Conservation (phyloP, 2,113 vertebrate genomes). For the Grammomys surdaster region DNA sequence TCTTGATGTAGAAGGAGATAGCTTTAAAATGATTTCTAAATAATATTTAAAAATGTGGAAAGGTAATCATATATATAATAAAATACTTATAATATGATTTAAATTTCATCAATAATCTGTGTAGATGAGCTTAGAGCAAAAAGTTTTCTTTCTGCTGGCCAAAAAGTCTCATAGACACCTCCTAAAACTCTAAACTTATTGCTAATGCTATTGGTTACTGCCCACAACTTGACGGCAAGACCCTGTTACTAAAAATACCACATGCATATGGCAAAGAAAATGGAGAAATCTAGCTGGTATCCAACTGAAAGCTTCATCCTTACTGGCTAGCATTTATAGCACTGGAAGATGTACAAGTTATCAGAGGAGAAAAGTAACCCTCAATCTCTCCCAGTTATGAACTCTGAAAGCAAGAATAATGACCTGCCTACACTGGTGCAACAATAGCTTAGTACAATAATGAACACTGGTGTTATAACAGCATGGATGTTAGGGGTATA, state of each 20-base stretch:
- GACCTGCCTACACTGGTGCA: not conserved
- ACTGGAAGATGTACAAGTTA: not conserved
- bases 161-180: not conserved
- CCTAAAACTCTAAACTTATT: not conserved
- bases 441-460: no score
- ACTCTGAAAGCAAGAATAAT: not conserved
- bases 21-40: not conserved
- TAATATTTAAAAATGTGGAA: not conserved
- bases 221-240: not conserved
- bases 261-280: not conserved
- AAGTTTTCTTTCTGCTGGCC: not conserved
- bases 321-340: not conserved
- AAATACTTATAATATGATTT: not conserved
- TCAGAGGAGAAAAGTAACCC: not conserved
- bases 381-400: not conserved
- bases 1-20: not conserved
- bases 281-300: not conserved
- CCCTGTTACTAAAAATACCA: not conserved
- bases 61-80: not conserved
- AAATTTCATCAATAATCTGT: not conserved
- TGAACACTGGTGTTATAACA: not conserved
- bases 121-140: not conserved
- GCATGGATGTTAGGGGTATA: not conserved
- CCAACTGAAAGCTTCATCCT: not conserved
- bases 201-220: not conserved